phyloP scores from a whole-genome alignment of 2,888 invertebrate species.

The Amphimallon solstitiale region DNA sequence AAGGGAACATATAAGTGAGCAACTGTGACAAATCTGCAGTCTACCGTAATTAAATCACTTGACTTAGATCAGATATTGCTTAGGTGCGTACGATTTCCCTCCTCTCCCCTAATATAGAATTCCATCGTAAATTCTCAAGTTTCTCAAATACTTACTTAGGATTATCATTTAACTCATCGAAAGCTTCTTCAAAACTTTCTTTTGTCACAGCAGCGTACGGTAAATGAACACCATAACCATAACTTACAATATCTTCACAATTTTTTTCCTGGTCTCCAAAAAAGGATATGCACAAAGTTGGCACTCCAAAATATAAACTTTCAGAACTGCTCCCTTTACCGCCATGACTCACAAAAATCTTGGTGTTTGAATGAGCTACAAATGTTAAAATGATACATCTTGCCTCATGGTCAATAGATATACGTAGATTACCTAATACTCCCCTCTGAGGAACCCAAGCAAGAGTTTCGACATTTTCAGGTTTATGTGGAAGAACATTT shows the following conservation, averaged over 20 bases:
- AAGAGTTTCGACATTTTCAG: conserved; percentile 36
- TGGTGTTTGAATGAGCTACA: conserved; percentile 66
- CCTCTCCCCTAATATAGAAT: too few species aligned
- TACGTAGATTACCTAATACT: conserved; percentile 29
- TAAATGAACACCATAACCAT: conserved; percentile 32
- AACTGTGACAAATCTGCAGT: too few species aligned
- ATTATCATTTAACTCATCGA: conserved; percentile 55
- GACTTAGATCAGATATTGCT: too few species aligned
- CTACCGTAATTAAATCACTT: too few species aligned
- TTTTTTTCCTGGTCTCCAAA: conserved; percentile 45
- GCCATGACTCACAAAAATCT: conserved; percentile 69
- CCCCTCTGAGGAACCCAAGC: conserved; percentile 42
- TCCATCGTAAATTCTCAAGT: not conserved
- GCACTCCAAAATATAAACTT: conserved; percentile 58
- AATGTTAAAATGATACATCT: not conserved
- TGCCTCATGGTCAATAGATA: too few species aligned
- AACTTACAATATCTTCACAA: conserved; percentile 13
- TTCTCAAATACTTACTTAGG: not conserved
- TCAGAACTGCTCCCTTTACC: conserved; percentile 69
- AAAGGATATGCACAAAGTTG: conserved; percentile 44
- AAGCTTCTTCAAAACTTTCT: conserved; percentile 58
- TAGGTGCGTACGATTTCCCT: too few species aligned
- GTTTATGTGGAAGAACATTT: conserved; percentile 27
- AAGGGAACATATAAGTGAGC: too few species aligned
- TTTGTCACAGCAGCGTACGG: conserved; percentile 57